phyloP scores from a whole-genome alignment of 2,888 invertebrate species.

The Leptopterna dolabrata region DNA sequence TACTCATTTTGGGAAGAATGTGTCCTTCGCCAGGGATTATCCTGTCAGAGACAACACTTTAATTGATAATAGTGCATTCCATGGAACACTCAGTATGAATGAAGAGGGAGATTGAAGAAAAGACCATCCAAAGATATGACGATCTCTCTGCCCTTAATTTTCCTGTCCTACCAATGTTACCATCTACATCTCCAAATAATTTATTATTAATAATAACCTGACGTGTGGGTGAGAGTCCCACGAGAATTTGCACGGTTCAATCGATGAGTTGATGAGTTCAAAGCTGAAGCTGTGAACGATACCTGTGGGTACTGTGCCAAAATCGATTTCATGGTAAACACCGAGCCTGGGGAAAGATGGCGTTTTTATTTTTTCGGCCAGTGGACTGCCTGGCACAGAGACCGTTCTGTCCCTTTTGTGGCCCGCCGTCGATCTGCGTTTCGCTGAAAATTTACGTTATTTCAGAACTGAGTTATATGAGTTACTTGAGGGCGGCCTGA shows the following conservation, averaged over 20 bases:
- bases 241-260: conserved; percentile 19
- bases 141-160: too few species aligned
- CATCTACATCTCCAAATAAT: too few species aligned
- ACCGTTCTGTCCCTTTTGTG: not conserved
- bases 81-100: not conserved
- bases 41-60: not conserved
- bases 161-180: too few species aligned
- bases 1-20: conserved; percentile 26
- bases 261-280: conserved; percentile 13
- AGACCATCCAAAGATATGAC: too few species aligned
- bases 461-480: too few species aligned
- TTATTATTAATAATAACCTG: conserved; percentile 20
- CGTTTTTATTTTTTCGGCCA: too few species aligned
- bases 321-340: not conserved
- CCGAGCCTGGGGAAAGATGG: not conserved
- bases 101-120: too few species aligned
- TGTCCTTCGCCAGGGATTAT: conserved; percentile 15
- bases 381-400: not conserved
- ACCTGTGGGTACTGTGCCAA: conserved; percentile 20
- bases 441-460: not conserved
- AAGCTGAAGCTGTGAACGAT: not conserved
- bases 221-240: conserved; percentile 23
- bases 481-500: too few species aligned
- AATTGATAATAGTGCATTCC: not conserved
- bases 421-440: not conserved